These are phyloP conservation scores for Drosophila virilis DNA, from an alignment of 1,140 invertebrate species.

Conservation along the genomic window DNA sequence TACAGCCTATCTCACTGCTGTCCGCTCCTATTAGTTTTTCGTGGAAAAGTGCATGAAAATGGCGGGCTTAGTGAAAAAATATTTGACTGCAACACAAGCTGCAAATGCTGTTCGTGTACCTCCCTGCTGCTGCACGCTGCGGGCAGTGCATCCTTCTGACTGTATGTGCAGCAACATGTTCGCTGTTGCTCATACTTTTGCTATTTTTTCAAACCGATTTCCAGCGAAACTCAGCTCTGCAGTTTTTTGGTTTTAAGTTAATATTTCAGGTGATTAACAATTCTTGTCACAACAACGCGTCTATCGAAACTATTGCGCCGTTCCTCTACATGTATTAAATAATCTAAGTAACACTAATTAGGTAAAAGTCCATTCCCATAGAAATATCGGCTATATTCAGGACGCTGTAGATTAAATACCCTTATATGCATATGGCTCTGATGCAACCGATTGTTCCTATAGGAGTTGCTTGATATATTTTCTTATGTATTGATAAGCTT, in stretches of 20 bases:
- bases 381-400: too few species aligned
- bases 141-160: constrained; percentile 43
- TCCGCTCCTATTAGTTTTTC: constrained; percentile 52
- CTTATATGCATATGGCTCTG: too few species aligned
- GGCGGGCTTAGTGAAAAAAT: constrained; percentile 62
- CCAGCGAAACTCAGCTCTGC: constrained; percentile 5
- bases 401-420: too few species aligned
- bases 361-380: too few species aligned
- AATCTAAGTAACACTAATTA: too few species aligned
- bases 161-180: constrained; percentile 42
- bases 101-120: constrained; percentile 12
- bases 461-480: too few species aligned
- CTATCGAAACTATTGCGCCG: not conserved
- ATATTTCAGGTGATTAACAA: not conserved
- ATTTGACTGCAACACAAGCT: constrained; percentile 32
- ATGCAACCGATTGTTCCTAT: too few species aligned
- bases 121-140: not conserved
- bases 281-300: too few species aligned
- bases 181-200: constrained; percentile 10
- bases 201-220: constrained; percentile 23
- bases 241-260: constrained; percentile 13
- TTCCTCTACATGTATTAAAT: too few species aligned
- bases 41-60: constrained; percentile 59
- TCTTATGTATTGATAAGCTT: too few species aligned
- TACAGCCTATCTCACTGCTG: not conserved